Evolutionary conservation across 2,888 invertebrate genomes (phyloP).

Genomic region (Dioctria linearis): DNA sequence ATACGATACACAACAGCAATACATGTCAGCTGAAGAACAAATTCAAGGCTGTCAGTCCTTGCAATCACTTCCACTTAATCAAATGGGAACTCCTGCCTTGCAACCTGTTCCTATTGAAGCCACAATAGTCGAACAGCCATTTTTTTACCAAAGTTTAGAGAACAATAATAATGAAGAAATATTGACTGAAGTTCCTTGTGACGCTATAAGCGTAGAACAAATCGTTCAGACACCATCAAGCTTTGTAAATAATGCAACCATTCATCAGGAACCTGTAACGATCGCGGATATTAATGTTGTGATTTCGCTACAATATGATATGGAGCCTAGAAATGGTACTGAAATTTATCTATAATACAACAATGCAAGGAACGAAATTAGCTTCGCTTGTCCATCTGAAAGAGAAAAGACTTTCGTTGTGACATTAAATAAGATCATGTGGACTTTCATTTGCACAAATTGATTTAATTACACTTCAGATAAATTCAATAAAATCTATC

Average conservation of each 20-base stretch:
- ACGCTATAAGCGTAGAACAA: constrained; percentile 29
- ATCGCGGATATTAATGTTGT: background rate
- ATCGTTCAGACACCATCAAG: constrained; percentile 12
- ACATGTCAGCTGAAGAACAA: constrained; percentile 49
- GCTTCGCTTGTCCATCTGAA: too few relatives aligned
- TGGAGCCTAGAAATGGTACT: too few relatives aligned
- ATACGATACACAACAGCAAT: constrained; percentile 64
- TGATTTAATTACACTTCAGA: too few relatives aligned
- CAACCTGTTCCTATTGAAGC: constrained; percentile 32
- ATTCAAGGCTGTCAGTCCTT: constrained; percentile 39
- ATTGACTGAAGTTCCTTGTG: constrained; percentile 43
- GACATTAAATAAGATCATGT: too few relatives aligned
- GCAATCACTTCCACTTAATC: constrained; percentile 38
- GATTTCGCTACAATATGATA: too few relatives aligned
- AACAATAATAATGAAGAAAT: constrained; percentile 46
- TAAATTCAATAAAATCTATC: too few relatives aligned
- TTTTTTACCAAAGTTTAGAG: constrained; percentile 16
- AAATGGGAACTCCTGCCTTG: constrained; percentile 32
- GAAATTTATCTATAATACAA: too few relatives aligned
- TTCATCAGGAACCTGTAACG: background rate
- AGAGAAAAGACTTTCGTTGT: too few relatives aligned
- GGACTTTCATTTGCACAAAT: too few relatives aligned
- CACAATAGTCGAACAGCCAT: constrained; percentile 26
- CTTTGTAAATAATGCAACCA: constrained; percentile 29
- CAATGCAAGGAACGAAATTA: too few relatives aligned